A percentile compares a stretch with the other conserved stretches of the same genome.
phyloP scores from a whole-genome alignment of 2,113 vertebrate species.

The Noturus placidus region DNA sequence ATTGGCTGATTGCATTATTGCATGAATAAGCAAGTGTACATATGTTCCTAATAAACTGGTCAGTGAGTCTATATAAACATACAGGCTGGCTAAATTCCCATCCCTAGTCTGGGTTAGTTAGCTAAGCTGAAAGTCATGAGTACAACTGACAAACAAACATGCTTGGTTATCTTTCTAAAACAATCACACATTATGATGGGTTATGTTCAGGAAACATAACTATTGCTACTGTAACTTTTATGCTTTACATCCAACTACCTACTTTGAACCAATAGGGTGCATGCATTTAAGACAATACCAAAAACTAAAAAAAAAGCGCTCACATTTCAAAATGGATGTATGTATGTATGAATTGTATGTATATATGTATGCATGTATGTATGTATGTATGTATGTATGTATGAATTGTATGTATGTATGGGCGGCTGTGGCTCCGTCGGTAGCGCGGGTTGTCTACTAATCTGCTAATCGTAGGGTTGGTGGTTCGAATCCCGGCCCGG shows the following conservation, averaged over 20 bases:
- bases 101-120: background rate
- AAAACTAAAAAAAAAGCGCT: background rate
- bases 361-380: too few species aligned
- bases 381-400: too few species aligned
- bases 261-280: background rate
- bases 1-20: background rate
- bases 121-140: background rate
- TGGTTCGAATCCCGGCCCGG: too few species aligned
- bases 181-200: background rate
- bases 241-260: background rate
- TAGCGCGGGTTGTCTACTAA: too few species aligned
- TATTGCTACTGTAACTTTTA: background rate
- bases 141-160: background rate
- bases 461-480: too few species aligned
- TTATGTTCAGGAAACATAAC: background rate
- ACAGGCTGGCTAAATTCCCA: background rate
- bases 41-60: background rate
- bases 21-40: background rate
- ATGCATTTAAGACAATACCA: background rate
- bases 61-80: background rate
- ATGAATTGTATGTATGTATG: too few species aligned
- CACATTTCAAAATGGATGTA: background rate
- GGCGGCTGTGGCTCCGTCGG: too few species aligned
- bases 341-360: too few species aligned
- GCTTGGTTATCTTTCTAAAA: background rate